Base-by-base conservation (phyloP, 2,113 vertebrate genomes). In the Rynchops niger region DNA sequence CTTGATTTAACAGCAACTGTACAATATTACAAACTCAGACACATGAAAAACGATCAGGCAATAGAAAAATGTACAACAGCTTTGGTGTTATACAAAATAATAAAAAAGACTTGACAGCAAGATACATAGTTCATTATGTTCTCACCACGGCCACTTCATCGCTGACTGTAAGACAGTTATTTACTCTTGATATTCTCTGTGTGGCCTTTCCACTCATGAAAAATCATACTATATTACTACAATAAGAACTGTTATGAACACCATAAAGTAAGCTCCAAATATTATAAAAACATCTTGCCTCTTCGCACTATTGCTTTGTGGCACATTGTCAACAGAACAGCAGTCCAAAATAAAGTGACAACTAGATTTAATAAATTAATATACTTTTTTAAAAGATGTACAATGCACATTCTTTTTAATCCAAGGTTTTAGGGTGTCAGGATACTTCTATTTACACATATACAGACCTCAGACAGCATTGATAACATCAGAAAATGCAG, bases 311-410 rank as follows among this genome's bases (percentile, higher is more conserved):
- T 83, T 97, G 97, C 94, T 98, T 98, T 97, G 98, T 96, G 98
- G 98, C 98, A 98, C 91, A 74, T 96, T 97, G 97, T 98, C 96
- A 96, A 97, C 92, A 98, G 98, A 98, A 98, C 97, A 98, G 98
- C 98, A 98, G 98, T 98, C 98, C 98, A 98, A 98, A 98, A 98
- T 99, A 99, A 99, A 98, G 98, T 99, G 98, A 99, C 98, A 99
- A 98, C 98, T 98, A 99, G 98, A 99, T 99, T 99, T 99, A 99
- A 99, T 99, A 99, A 99, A 99, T 99, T 99, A 99, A 99, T 98
- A 99, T 99, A 99, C 98, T 99, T 99, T 99, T 96, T 96, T 98
- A 97, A 97, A 99, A 99, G 99, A 99, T 99, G 98, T 99, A 99
- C 99, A 99, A 99, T 98, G 98, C 98, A 99, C 98, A 99, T 99